A percentile compares a stretch with the other conserved stretches of the same genome.
phyloP scores from a whole-genome alignment of 2,113 vertebrate genomes.

The Neotoma lepida region DNA sequence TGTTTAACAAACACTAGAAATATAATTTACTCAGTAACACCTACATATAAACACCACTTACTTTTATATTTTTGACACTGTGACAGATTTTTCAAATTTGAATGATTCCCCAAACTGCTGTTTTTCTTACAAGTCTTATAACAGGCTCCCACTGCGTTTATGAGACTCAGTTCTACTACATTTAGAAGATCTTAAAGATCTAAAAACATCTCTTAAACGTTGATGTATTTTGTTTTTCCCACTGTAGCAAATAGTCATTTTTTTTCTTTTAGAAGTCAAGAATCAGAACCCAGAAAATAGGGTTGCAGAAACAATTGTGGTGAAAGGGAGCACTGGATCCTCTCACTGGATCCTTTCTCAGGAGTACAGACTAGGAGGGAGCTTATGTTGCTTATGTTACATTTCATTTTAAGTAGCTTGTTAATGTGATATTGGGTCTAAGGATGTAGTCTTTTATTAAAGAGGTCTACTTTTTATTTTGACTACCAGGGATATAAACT shows the following conservation, averaged over 20 bases:
- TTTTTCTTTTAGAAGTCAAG: conserved; percentile 39
- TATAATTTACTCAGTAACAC: neutral
- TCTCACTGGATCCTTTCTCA: neutral
- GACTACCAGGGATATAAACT: neutral
- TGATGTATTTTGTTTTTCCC: conserved; percentile 15
- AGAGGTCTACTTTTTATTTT: conserved; percentile 42
- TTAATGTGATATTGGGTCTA: neutral
- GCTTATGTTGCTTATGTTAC: neutral
- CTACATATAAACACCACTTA: neutral
- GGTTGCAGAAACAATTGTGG: conserved; percentile 10
- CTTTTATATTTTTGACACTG: neutral
- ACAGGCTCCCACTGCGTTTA: neutral
- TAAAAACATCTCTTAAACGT: conserved; percentile 22
- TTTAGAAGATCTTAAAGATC: neutral
- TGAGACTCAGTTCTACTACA: neutral
- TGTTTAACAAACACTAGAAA: neutral
- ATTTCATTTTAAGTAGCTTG: neutral
- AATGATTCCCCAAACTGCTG: neutral
- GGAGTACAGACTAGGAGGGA: neutral
- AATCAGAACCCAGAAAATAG: conserved; percentile 1
- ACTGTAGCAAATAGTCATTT: neutral
- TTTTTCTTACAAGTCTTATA: neutral
- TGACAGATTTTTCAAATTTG: neutral
- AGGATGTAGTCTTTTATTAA: neutral
- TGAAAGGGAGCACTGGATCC: neutral